Base-by-base conservation (phyloP, 92 coral and sea anemone species). In the Epizoanthus fatuus region DNA sequence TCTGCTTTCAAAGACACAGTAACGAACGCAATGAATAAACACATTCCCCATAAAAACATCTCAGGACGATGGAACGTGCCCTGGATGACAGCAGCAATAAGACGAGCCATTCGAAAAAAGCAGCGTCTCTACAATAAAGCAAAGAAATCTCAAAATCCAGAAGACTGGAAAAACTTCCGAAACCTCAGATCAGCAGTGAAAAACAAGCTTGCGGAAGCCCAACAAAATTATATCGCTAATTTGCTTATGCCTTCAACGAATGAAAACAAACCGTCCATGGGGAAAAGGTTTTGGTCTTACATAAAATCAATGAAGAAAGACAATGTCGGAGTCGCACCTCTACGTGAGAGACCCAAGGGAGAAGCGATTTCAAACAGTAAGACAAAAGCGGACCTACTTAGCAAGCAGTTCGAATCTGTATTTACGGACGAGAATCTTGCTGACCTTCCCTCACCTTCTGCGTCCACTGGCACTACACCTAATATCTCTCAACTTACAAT, bases 1-100 rank as follows among this genome's bases (percentile, higher is more conserved):
- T 12, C 55, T 32, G 54, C 81, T 5, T 78, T 86, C 80, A 76
- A 86, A 20, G 58, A 69, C 52, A 25, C 68, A 49, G 73, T 86
- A 15, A 7, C 58, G 38, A 59, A 88, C 45, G 59, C 63, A 22
- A 64, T 87, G 42, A 13, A 54, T 40, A 52, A 72, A 17, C 47
- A 88, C 69, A 39, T 88, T 17, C 84, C 87, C 14, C 73, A 20
- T 13, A 81, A 87, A 80, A 0, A 72, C 62, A 44, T 80, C 69
- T 57, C 87, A 25, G 87, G 42, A 25, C 68, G 68, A 63, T 63
- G 68, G 68, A 63, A 63, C 40, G 39, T 63, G 40, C 68, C 68
- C 19, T 63, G 87, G 80, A 74, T 83, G 63, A 83, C 87, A 70
- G 68, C 40, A 2, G 19, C 52, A 67, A 66, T 63, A 63, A 63